Base-by-base conservation (phyloP, 1,140 invertebrate species). In the Trichogramma pretiosum region DNA sequence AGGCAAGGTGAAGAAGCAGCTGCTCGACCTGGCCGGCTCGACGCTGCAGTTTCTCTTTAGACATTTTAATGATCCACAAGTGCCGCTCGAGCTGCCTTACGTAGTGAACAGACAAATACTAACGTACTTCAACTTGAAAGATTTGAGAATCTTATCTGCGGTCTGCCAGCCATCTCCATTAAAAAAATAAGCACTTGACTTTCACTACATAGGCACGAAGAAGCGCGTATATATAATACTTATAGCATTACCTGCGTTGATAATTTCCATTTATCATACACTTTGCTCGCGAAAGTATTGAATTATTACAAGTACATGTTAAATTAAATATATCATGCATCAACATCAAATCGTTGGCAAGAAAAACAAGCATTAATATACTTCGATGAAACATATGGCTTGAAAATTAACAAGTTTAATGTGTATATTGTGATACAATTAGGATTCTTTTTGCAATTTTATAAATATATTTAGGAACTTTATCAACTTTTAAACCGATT, bases 21-120 rank as follows among this genome's bases (percentile, higher is more conserved):
- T 53, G 28, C 37, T 53, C 3, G 39, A 50, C 30, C 9, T 41
- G 16, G 40, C 38, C 24, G 13, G 22, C 4, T 37, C 42, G 22
- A 28, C 18, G 21, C 19, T 52, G 13, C 38, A 47, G 35, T 52
- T 48, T 14, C 28, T 43, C 22, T 50, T 44, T 41, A 42, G 37
- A 14, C 23, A 39, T 34, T 39, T 33, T 26, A 18, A 16, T 19
- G 48, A 50, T 33, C 35, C 24, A 5, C 26, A 39, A 38, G 22
- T 46, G 19, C 23, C 37, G 28, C 34, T 41, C 36, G 30, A 44
- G 26, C 39, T 53, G 36, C 46, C 51, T 42, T 48, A 53, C 21
- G 40, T 53, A 42, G 44, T 54, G 30, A 41, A 26, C 36, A 42
- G 34, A 26, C 24, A 50, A 37, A 42, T 50, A 19, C 33, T 54